Percentiles rank a stretch among this genome's conserved stretches.
These are phyloP conservation scores for Thera britannica DNA, from an alignment of 2,888 invertebrate species.

Conservation along the genomic window DNA sequence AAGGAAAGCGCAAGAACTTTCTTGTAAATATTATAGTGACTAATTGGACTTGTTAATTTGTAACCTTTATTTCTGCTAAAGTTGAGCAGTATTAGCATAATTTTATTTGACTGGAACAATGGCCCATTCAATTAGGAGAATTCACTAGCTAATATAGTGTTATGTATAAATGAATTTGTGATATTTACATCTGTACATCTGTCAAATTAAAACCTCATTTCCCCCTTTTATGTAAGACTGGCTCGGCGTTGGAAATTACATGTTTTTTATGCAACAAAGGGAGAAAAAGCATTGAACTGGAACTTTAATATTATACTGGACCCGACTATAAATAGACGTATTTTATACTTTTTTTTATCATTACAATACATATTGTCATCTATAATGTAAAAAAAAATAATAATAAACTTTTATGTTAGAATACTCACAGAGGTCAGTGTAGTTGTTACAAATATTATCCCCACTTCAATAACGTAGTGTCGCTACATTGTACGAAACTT, in stretches of 20 bases:
- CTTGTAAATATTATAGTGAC: conserved; percentile 29
- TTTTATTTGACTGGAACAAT: conserved; percentile 25
- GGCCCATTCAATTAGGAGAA: conserved; percentile 28
- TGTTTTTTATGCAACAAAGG: not conserved
- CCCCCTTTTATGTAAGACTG: not conserved
- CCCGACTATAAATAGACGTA: not conserved
- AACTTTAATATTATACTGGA: not conserved
- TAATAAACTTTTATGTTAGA: not conserved
- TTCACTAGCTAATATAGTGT: conserved; percentile 23
- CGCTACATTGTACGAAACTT: not conserved
- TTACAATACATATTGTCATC: not conserved
- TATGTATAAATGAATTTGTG: conserved; percentile 23
- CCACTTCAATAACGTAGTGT: not conserved
- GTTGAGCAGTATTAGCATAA: conserved; percentile 34
- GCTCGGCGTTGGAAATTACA: not conserved
- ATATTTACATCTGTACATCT: conserved; percentile 25
- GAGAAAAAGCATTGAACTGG: not conserved
- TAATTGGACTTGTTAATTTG: conserved; percentile 22
- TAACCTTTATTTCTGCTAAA: conserved; percentile 32
- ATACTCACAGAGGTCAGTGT: not conserved
- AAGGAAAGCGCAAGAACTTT: conserved; percentile 22
- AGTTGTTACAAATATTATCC: not conserved
- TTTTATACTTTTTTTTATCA: not conserved
- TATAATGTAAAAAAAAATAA: no score
- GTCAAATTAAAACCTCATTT: not conserved